Base-by-base conservation (phyloP, 2,888 invertebrate species). In the Celastrina argiolus region DNA sequence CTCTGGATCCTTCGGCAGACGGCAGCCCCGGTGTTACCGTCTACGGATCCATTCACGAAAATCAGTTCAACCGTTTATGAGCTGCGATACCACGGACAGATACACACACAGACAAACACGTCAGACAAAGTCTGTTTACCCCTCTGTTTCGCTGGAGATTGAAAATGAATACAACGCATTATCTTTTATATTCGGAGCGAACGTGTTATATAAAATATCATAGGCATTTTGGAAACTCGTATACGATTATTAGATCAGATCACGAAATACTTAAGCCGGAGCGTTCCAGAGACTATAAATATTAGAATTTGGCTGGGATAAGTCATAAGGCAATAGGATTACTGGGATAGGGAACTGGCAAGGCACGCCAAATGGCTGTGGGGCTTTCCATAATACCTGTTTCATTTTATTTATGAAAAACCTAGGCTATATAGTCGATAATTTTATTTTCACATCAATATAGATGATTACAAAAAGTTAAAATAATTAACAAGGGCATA, bases 221-320 rank as follows among this genome's bases (percentile, higher is more conserved):
- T 45, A 51, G 22, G 51, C 22, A 51, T 51, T 51, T 26, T 2
- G 5, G 1, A 36, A 36, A 12, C 36, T 36, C 36, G 36, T 51
- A 51, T 8, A 22, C 51, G 51, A 8, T 51, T 22, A 51, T 51
- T 51, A 51, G 51, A 51, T 59, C 59, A 59, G 34, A 59, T 34
- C 59, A 59, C 59, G 59, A 18, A 59, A 59, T 59, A 59, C 59
- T 18, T 18, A 59, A 31, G 34, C 34, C 18, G 16, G 18, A 34
- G 16, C 34, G 16, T 16, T 59, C 34, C 59, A 59, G 59, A 18
- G 34, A 36, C 59, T 59, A 59, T 59, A 59, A 59, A 59, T 59
- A 59, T 36, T 59, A 59, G 59, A 59, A 59, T 31, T 59, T 31
- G 59, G 34, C 31, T 31, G 4, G 58, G 59, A 59, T 36, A 34